Evolutionary conservation across 92 coral and sea anemone species (phyloP), one percentile per base, ranked within the genome.

Genomic region (Parazoanthus swiftii): DNA sequence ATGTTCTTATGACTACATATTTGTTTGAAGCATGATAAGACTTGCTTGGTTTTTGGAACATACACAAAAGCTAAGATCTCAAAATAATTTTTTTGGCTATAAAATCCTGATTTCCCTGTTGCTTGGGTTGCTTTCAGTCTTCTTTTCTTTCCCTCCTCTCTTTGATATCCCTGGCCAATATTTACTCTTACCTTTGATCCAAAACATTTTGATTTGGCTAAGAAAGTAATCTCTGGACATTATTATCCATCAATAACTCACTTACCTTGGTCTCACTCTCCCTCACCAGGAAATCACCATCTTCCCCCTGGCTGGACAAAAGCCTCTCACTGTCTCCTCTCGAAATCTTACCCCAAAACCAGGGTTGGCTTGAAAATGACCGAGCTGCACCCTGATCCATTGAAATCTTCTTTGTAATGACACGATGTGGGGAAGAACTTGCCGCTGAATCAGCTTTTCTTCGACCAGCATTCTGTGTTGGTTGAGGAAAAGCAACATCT

Each of bases 251-350:
- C 50, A 46, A 46, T 4, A 46, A 4, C 7, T 46, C 6, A 67
- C 94, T 76, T 88, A 97, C 99, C 96, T 92, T 92, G n/a, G 99
- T 95, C 89, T 97, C 99, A 86, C 99, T 97, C 70, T 93, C 98
- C 50, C 99, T 86, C 58, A 97, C 89, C 59, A 97, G 92, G 73
- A 95, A 97, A 67, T 97, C 98, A 26, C 99, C 99, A 89, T 97
- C 90, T 20, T 81, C 89, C 36, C 96, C 95, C 74, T 89, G 89
- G 43, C 86, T 91, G 80, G 80, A 72, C 81, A 97, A 88, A 65
- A 92, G 92, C 84, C 88, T 90, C 84, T 97, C 99, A 33, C 97
- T 93, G 39, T 92, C 90, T 38, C 89, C 92, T 54, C 99, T 86
- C 20, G 99, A 91, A 72, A 97, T 92, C 89, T 91, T 92, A 13